Evolutionary conservation across 2,113 vertebrate genomes (phyloP), one percentile per base, ranked within the genome.

Genomic region (Melospiza melodia): DNA sequence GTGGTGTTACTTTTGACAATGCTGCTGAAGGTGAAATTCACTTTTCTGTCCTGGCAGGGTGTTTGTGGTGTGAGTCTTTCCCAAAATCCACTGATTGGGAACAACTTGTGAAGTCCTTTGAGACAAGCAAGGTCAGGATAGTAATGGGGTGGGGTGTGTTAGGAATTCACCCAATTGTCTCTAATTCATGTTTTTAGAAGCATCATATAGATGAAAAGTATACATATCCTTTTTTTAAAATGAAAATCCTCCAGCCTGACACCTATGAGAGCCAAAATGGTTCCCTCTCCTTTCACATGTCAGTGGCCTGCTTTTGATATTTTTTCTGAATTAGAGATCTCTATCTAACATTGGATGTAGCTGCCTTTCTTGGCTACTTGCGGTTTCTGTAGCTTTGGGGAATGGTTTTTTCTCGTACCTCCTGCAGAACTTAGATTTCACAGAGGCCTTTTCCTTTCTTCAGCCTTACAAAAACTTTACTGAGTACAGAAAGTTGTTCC

Each of bases 71-170:
- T 66, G 23, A 78, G 15, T 52, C 21, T 52, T 15, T 78, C 18
- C 21, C 46, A 66, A 0, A 46, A 10, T 8, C 27, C 15, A 43
- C 16, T 57, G 9, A 1, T 1, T 65, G 67, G 54, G 65, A 71
- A 51, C 4, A 11, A 2, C 11, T 82, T 2, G 1, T 39, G n/a
- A 82, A 67, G 22, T 44, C 57, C n/a, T 78, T 46, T 39, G 48
- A 39, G 63, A 75, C 43, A 44, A 31, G 15, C 54, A 39, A 52
- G 37, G 67, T 51, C 33, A 37, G 27, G 35, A 28, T 15, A 59
- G 14, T 35, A 49, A n/a, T 2, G 16, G 24, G 6, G 1, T 2
- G 5, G 6, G 4, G 4, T 28, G 10, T 43, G 4, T 33, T 77
- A 87, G 17, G 57, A 77, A 21, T 77, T 66, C 51, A 31, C n/a